phyloP scores from a whole-genome alignment of 2,888 invertebrate species.

The Amorpha juglandis region DNA sequence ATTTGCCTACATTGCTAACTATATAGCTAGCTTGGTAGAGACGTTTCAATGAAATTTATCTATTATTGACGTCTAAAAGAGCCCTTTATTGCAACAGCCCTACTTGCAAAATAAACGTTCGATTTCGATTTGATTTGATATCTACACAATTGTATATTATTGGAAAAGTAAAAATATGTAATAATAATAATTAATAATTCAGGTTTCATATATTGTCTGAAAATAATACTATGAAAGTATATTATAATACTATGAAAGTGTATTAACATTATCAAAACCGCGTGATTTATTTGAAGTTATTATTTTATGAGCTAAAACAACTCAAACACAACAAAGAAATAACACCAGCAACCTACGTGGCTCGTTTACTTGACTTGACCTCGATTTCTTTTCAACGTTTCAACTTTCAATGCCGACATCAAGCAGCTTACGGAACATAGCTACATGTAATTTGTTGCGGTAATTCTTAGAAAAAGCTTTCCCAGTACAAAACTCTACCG shows the following conservation, averaged over 20 bases:
- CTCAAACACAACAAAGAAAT: conserved; percentile 53
- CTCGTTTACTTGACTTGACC: conserved; percentile 72
- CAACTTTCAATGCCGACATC: conserved; percentile 80
- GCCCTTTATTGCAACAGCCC: too few relatives aligned
- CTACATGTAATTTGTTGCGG: conserved; percentile 13
- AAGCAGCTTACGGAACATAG: conserved; percentile 44
- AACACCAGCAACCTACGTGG: conserved; percentile 72
- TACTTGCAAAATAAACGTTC: too few relatives aligned
- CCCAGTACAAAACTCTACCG: not conserved
- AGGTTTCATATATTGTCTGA: too few relatives aligned
- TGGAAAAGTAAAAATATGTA: too few relatives aligned
- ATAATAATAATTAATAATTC: not conserved
- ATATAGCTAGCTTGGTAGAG: too few relatives aligned
- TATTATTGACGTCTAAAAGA: too few relatives aligned
- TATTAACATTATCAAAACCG: not conserved
- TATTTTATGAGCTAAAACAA: conserved; percentile 4
- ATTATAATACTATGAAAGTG: not conserved
- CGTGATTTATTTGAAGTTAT: not conserved
- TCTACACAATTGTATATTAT: too few relatives aligned
- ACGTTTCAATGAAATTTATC: too few relatives aligned
- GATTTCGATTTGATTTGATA: too few relatives aligned
- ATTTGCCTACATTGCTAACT: too few relatives aligned
- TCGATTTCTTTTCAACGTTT: conserved; percentile 82
- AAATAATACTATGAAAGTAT: too few relatives aligned
- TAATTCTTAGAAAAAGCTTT: conserved; percentile 23